Percentiles rank a stretch among this genome's conserved stretches.
Conservation (phyloP, 2,888 invertebrate genomes). For the Lottia gigantea region DNA sequence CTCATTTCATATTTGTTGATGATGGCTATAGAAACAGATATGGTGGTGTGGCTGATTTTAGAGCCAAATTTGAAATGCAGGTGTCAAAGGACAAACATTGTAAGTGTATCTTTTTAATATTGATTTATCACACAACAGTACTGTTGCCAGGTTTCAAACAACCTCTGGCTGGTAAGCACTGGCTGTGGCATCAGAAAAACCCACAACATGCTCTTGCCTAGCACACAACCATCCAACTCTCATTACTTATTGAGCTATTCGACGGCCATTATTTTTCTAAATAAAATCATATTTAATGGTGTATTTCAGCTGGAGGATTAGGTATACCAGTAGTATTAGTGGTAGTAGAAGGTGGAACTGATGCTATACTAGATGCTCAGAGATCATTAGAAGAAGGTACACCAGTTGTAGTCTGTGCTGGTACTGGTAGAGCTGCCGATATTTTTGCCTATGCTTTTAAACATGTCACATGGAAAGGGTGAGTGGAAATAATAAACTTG, state of each 20-base stretch:
- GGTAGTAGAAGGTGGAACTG: constrained; percentile 68
- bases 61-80: constrained; percentile 61
- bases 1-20: constrained; percentile 69
- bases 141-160: too few relatives aligned
- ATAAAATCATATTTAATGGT: background rate
- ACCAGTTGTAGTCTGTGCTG: constrained; percentile 68
- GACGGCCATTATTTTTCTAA: too few relatives aligned
- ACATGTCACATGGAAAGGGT: constrained; percentile 32
- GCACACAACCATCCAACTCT: too few relatives aligned
- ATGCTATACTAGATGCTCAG: constrained; percentile 64
- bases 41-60: constrained; percentile 60
- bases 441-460: constrained; percentile 63
- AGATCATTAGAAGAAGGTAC: constrained; percentile 63
- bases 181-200: too few relatives aligned
- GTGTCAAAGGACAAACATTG: constrained; percentile 34
- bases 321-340: constrained; percentile 69
- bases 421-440: constrained; percentile 69
- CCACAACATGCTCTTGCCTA: too few relatives aligned
- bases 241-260: too few relatives aligned
- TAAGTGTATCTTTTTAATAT: background rate
- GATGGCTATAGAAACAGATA: constrained; percentile 63
- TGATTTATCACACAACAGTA: too few relatives aligned
- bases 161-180: too few relatives aligned
- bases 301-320: constrained; percentile 56
- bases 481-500: background rate